Percentiles rank a stretch among this genome's conserved stretches.
Evolutionary conservation across 2,797 vertebrate species (phyloP).

Genomic region (Trachops cirrhosus): DNA sequence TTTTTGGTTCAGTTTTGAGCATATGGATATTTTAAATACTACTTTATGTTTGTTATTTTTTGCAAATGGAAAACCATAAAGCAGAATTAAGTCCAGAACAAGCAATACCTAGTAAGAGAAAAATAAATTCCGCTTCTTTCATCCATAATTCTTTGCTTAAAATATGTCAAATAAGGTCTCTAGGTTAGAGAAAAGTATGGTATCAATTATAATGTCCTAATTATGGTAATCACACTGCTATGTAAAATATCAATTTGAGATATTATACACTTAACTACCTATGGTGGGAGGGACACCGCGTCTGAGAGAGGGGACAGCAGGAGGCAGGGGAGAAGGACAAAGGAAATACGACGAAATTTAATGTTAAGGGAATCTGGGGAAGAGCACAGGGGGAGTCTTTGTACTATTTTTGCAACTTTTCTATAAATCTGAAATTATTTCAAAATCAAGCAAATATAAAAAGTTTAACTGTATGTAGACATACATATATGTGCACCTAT

Average conservation of each 20-base stretch:
- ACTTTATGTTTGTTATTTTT: neutral
- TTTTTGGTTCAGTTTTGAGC: neutral
- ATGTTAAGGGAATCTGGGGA: neutral
- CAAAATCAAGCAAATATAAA: neutral
- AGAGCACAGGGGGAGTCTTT: neutral
- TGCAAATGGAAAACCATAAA: neutral
- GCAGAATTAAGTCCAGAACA: neutral
- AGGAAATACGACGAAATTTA: neutral
- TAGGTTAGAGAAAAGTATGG: neutral
- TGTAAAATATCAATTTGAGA: neutral
- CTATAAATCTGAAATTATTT: neutral
- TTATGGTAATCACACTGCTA: neutral
- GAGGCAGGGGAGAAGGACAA: neutral
- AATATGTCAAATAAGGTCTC: neutral
- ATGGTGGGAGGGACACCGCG: too few relatives aligned
- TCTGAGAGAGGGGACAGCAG: neutral
- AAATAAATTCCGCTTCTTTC: neutral
- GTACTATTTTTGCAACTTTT: neutral
- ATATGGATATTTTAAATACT: neutral
- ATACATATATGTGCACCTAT: neutral
- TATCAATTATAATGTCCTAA: neutral
- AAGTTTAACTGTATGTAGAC: neutral
- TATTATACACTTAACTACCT: neutral
- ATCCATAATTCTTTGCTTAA: neutral
- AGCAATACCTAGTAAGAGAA: neutral